Conservation (phyloP, 1,140 invertebrate species). For the Heliconius congener region DNA sequence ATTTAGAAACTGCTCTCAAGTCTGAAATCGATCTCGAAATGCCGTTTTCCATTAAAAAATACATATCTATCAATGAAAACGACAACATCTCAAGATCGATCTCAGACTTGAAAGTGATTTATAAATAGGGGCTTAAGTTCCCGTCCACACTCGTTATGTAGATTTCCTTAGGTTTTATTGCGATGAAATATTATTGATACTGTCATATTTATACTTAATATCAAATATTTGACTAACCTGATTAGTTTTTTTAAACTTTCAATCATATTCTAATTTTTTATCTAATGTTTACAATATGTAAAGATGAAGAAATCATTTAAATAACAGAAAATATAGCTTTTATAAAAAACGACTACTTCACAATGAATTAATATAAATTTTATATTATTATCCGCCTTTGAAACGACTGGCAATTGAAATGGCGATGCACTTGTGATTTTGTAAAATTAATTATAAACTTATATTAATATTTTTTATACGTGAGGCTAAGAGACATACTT, state of each 20-base stretch:
- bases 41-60: too few species aligned
- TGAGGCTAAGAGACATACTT: not conserved
- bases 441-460: not conserved
- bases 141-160: conserved; percentile 10
- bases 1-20: too few species aligned
- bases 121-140: not conserved
- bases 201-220: not conserved
- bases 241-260: not conserved
- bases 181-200: not conserved
- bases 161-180: conserved; percentile 14
- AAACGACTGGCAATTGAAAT: not conserved
- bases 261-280: not conserved
- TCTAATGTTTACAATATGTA: not conserved
- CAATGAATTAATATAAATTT: too few species aligned
- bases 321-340: too few species aligned
- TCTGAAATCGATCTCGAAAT: too few species aligned
- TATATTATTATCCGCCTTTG: not conserved
- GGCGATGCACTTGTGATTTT: not conserved
- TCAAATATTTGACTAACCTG: not conserved
- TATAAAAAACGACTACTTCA: not conserved
- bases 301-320: too few species aligned
- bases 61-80: too few species aligned
- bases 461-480: not conserved
- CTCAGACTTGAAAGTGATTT: too few species aligned
- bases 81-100: too few species aligned